Conservation (phyloP, 2,888 invertebrate species). For the Drosophila rellima region DNA sequence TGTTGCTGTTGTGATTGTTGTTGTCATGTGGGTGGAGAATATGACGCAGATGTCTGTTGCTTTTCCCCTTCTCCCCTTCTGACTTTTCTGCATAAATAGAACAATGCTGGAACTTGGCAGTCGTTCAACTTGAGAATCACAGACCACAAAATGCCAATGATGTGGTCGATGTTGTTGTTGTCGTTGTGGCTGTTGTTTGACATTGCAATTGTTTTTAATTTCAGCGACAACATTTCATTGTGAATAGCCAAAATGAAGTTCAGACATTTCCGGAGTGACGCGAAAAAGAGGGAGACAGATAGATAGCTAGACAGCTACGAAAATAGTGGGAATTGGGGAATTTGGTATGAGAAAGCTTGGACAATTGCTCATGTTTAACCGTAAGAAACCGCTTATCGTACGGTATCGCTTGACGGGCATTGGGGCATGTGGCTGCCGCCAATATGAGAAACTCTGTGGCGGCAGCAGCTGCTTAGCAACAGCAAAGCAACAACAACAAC, state of each 20-base stretch:
- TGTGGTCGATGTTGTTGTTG: slow-evolving; percentile 30
- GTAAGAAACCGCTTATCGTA: slow-evolving; percentile 65
- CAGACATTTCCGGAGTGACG: slow-evolving; percentile 65
- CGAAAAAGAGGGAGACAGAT: slow-evolving; percentile 6
- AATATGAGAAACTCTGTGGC: slow-evolving; percentile 54
- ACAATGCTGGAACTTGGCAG: slow-evolving; percentile 53
- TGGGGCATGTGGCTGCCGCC: slow-evolving; percentile 44
- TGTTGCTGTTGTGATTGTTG: slow-evolving; percentile 20
- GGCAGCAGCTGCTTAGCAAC: slow-evolving; percentile 38
- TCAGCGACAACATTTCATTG: slow-evolving; percentile 62
- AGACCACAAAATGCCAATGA: slow-evolving; percentile 49
- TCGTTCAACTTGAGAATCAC: slow-evolving; percentile 32
- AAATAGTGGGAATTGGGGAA: slow-evolving; percentile 5
- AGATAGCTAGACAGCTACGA: not conserved
- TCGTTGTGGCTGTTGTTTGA: slow-evolving; percentile 44
- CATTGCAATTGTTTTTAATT: slow-evolving; percentile 68
- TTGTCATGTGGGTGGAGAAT: slow-evolving; percentile 75
- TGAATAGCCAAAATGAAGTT: slow-evolving; percentile 50
- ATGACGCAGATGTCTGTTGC: slow-evolving; percentile 66
- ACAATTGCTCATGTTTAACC: slow-evolving; percentile 63
- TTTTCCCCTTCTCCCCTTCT: not conserved
- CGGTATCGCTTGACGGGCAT: slow-evolving; percentile 61
- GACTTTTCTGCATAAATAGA: slow-evolving; percentile 64
- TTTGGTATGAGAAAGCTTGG: slow-evolving; percentile 33
- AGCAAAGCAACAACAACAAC: slow-evolving; percentile 27